Percentiles rank a stretch among this genome's conserved stretches.
Evolutionary conservation across 2,888 invertebrate genomes (phyloP).

Genomic region (Fragum sueziense): DNA sequence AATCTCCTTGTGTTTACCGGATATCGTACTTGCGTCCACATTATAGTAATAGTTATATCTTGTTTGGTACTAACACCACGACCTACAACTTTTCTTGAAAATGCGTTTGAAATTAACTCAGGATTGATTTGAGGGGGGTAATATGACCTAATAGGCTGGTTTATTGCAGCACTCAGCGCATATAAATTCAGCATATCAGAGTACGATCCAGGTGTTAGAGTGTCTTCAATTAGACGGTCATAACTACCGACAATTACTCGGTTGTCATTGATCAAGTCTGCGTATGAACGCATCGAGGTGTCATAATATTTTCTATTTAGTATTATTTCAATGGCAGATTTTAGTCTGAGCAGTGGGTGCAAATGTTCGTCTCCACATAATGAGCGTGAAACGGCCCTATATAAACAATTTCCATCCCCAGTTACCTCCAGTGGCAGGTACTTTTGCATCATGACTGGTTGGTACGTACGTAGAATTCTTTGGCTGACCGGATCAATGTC

Average conservation of each 20-base stretch:
- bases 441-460: neutral
- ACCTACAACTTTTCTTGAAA: neutral
- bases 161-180: slow-evolving; percentile 28
- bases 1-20: neutral
- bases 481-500: neutral
- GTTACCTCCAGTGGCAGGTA: neutral
- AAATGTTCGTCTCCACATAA: slow-evolving; percentile 1
- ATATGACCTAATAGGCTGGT: slow-evolving; percentile 6
- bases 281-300: neutral
- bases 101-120: neutral
- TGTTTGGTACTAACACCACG: neutral
- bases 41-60: neutral
- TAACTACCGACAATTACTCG: neutral
- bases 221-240: neutral
- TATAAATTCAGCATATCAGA: slow-evolving; percentile 28
- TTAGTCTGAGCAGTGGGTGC: slow-evolving; percentile 12
- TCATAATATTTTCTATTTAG: slow-evolving; percentile 17
- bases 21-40: neutral
- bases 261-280: neutral
- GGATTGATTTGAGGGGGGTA: slow-evolving; percentile 12
- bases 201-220: neutral
- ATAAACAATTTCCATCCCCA: slow-evolving; percentile 32
- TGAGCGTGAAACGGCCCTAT: slow-evolving; percentile 10
- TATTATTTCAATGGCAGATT: slow-evolving; percentile 24
- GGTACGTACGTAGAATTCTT: neutral